Base-by-base conservation (phyloP, 2,888 invertebrate species). In the Pyrrhosoma nymphula region DNA sequence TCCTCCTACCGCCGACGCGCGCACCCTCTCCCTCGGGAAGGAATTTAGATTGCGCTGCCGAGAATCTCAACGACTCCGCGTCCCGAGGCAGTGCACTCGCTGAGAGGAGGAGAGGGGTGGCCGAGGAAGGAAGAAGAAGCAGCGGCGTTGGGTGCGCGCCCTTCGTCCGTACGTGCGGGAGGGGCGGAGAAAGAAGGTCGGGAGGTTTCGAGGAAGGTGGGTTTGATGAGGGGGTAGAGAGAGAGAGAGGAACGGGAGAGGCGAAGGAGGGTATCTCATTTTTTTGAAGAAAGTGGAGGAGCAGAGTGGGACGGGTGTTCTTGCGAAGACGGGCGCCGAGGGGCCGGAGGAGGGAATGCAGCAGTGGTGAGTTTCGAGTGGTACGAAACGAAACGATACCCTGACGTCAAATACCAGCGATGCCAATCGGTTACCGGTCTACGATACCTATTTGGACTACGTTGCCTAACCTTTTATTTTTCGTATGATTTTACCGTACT, bases 41-140 rank as follows among this genome's bases (percentile, higher is more conserved):
- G 93, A 93, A 93, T 93, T 93, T 93, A 93, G 93, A 93, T 93
- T 93, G 93, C 47, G 93, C 93, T 75, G 93, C 93, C 60, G 47
- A 93, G 93, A 93, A 93, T 93, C 93, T 93, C 93, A 93, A 93
- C 93, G 93, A 93, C 93, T 69, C 47, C 69, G 93, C 47, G 47
- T 93, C 93, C 69, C 63, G 93, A 91, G 91, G 91, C 91, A 69
- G 60, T 69, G 93, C 69, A 93, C 93, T 93, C 47, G 47, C 23
- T 39, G 69, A 16, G n/a, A 0, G 26, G 88, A 88, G n/a, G n/a
- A 90, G n/a, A 10, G 55, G 47, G 55, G 90, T 56, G 60, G 60
- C 30, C 55, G 60, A n/a, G 56, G 90, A 30, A 16, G 4, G 16
- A 26, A n/a, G n/a, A n/a, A n/a, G n/a, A n/a, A n/a, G 30, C 1